A percentile compares a stretch with the other conserved stretches of the same genome.
phyloP scores from a whole-genome alignment of 1,140 invertebrate species.

The Meloidogyne exigua region DNA sequence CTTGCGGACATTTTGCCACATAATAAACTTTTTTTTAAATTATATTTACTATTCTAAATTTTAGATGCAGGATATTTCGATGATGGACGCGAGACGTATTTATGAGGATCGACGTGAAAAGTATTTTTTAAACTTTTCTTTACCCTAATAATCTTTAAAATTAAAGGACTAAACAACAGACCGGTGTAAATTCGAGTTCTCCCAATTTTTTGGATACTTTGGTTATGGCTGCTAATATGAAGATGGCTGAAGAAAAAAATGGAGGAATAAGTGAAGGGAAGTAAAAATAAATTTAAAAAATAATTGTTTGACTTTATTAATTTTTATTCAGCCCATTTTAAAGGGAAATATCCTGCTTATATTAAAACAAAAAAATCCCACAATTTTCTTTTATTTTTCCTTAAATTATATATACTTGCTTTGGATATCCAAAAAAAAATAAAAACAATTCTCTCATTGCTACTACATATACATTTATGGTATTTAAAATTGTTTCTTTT shows the following conservation, averaged over 20 bases:
- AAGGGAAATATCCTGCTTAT: not conserved
- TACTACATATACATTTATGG: not conserved
- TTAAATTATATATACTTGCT: conserved; percentile 1
- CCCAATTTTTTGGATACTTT: conserved; percentile 11
- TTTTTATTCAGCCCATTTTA: not conserved
- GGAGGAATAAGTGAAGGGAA: not conserved
- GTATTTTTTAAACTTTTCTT: not conserved
- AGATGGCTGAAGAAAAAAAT: conserved; percentile 13
- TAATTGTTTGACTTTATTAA: not conserved
- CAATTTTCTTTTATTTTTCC: not conserved
- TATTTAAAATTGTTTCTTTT: not conserved
- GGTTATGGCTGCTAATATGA: conserved; percentile 10
- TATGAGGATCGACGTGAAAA: conserved; percentile 16
- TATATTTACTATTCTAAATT: not conserved
- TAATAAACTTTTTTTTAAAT: too few relatives aligned
- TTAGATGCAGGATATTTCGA: conserved; percentile 10
- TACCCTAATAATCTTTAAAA: not conserved
- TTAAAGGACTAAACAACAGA: not conserved
- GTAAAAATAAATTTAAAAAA: not conserved
- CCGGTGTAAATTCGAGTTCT: not conserved
- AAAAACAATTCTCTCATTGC: not conserved
- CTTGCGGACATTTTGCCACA: too few relatives aligned
- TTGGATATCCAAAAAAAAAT: not conserved
- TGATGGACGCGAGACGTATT: conserved; percentile 17
- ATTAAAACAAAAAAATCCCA: not conserved